Evolutionary conservation across 2,888 invertebrate species (phyloP).

Genomic region (Ethmia dodecea): DNA sequence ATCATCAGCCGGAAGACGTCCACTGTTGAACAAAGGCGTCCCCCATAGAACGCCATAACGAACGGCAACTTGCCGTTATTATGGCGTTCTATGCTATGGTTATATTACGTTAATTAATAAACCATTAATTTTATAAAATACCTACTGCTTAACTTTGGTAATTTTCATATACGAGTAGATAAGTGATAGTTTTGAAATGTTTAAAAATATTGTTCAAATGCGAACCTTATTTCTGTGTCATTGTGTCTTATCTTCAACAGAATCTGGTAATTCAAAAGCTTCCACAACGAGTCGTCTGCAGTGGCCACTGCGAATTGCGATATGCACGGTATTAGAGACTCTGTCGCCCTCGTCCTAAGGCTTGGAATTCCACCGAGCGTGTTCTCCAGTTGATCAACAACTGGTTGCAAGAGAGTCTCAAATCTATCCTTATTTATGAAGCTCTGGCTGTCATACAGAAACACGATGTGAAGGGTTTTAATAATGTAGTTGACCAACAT

Average conservation of each 20-base stretch:
- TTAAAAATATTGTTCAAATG: no score
- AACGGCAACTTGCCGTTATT: no score
- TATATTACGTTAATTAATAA: no score
- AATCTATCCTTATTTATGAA: constrained; percentile 92
- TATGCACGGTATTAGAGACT: constrained; percentile 86
- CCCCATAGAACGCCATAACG: no score
- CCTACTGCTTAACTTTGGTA: no score
- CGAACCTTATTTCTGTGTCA: constrained; percentile 81
- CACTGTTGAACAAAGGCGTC: no score
- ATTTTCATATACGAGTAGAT: no score
- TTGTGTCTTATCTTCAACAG: constrained; percentile 90
- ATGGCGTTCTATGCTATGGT: no score
- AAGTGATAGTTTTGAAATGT: no score
- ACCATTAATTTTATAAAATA: no score
- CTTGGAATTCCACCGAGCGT: constrained; percentile 78
- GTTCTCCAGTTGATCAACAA: constrained; percentile 94
- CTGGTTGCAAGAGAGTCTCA: constrained; percentile 88
- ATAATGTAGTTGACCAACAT: constrained; percentile 84
- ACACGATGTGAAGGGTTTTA: constrained; percentile 86
- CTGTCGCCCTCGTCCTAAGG: constrained; percentile 77
- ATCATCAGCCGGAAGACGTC: no score
- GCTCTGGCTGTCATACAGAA: constrained; percentile 88
- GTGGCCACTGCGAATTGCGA: constrained; percentile 89
- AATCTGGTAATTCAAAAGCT: constrained; percentile 93
- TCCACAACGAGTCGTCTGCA: constrained; percentile 92